Conservation (phyloP, 2,888 invertebrate species). For the Tolmerus cingulatus region DNA sequence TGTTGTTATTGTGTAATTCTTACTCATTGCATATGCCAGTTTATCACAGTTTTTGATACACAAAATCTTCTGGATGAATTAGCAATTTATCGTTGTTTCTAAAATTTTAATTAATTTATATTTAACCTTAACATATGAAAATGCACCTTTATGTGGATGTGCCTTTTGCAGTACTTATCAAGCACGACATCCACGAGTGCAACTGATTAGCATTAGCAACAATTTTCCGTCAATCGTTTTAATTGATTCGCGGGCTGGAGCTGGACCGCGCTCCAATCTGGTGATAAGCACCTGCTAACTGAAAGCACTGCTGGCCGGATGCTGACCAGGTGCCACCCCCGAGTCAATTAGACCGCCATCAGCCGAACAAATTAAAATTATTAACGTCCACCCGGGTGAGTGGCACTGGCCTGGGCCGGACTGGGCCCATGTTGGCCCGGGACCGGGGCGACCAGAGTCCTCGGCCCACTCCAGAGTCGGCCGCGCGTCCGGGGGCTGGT, state of each 20-base stretch:
- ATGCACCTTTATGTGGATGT: neutral
- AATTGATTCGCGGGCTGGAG: neutral
- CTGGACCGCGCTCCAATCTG: neutral
- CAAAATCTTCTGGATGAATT: too few relatives aligned
- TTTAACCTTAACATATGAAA: neutral
- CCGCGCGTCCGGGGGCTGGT: neutral
- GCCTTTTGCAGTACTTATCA: neutral
- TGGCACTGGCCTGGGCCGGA: neutral
- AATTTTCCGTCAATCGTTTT: neutral
- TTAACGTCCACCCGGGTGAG: slow-evolving; percentile 24
- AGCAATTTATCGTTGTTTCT: too few relatives aligned
- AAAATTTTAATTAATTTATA: neutral
- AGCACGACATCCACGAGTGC: neutral
- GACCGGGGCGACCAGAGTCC: neutral
- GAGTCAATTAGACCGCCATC: slow-evolving; percentile 25
- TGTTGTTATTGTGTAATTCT: too few relatives aligned
- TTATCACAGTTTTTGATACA: too few relatives aligned
- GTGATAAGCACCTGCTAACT: slow-evolving; percentile 30
- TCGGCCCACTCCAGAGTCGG: neutral
- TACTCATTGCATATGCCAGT: too few relatives aligned
- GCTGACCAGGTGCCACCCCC: slow-evolving; percentile 27
- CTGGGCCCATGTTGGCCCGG: neutral
- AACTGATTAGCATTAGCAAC: neutral
- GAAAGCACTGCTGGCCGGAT: slow-evolving; percentile 7
- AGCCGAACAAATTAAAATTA: slow-evolving; percentile 41